Base-by-base conservation (phyloP, 2,888 invertebrate genomes). In the Amiota mariae region DNA sequence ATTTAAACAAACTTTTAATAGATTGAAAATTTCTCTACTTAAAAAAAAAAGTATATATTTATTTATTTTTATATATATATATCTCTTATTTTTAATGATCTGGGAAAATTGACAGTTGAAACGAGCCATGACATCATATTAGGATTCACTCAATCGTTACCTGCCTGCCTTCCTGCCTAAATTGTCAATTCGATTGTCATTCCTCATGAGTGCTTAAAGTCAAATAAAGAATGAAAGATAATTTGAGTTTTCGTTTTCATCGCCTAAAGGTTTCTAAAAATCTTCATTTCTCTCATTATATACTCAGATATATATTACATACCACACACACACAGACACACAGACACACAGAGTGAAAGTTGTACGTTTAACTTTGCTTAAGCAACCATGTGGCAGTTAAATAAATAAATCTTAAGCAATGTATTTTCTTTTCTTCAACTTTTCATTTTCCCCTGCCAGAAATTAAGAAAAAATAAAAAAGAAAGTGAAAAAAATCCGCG, bases 291-390 rank as follows among this genome's bases (percentile, higher is more conserved):
- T 36, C 36, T 36, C 36, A 36, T 36, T 36, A 36, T 6, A 36
- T 36, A 6, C 36, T 76, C 78, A 82, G 78, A 84, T 84, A 85
- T 85, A 84, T 85, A 82, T 85, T 83, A 82, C 81, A 85, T n/a
- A n/a, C n/a, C n/a, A n/a, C n/a, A n/a, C n/a, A n/a, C n/a, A n/a
- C n/a, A n/a, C n/a, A n/a, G n/a, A n/a, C n/a, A n/a, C n/a, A n/a
- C n/a, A n/a, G n/a, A n/a, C n/a, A n/a, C n/a, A 77, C 81, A 82
- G 4, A 83, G 83, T 15, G 18, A 57, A 15, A n/a, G 85, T 85
- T 85, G 82, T 82, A 81, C 85, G 82, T 85, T 84, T 84, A 85
- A 84, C 85, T 84, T 85, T 80, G 77, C 81, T 83, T 83, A 71
- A 75, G 76, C 80, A 76, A 82, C 83, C 85, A 85, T 85, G 79